A percentile compares a stretch with the other conserved stretches of the same genome.
phyloP scores from a whole-genome alignment of 1,140 invertebrate species.

The Cydia strobilella region DNA sequence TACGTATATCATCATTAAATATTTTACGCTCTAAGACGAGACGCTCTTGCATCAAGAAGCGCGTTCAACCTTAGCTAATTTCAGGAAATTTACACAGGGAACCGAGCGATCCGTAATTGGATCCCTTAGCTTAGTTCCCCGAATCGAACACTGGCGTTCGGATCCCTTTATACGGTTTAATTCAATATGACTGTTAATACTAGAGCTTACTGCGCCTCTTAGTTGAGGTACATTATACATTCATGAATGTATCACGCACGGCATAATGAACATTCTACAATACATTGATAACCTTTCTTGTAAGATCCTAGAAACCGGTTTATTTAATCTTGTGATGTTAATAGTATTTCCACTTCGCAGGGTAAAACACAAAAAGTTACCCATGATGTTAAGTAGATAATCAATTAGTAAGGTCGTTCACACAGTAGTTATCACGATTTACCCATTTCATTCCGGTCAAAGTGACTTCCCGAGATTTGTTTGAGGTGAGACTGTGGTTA shows the following conservation, averaged over 20 bases:
- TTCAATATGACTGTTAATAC: constrained; percentile 33
- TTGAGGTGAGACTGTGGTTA: constrained; percentile 18
- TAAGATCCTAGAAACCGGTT: neutral
- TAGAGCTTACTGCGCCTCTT: constrained; percentile 3
- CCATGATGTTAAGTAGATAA: constrained; percentile 13
- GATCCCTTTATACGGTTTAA: constrained; percentile 29
- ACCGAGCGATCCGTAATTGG: constrained; percentile 45
- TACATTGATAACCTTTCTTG: constrained; percentile 5
- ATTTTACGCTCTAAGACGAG: constrained; percentile 42
- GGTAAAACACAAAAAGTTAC: neutral
- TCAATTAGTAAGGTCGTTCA: constrained; percentile 22
- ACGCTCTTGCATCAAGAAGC: constrained; percentile 43
- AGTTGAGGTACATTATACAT: constrained; percentile 5
- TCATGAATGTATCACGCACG: neutral
- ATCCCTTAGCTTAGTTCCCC: constrained; percentile 42
- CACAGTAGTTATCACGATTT: constrained; percentile 25
- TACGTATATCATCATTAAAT: constrained; percentile 46
- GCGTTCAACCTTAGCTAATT: constrained; percentile 51
- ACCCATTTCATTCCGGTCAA: constrained; percentile 20
- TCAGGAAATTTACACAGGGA: constrained; percentile 41
- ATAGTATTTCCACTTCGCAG: constrained; percentile 3
- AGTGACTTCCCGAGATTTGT: neutral
- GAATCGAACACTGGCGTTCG: constrained; percentile 41
- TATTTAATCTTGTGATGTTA: neutral
- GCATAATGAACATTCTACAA: neutral